phyloP scores from a whole-genome alignment of 2,888 invertebrate species.

The Omphaloscelis lunosa region DNA sequence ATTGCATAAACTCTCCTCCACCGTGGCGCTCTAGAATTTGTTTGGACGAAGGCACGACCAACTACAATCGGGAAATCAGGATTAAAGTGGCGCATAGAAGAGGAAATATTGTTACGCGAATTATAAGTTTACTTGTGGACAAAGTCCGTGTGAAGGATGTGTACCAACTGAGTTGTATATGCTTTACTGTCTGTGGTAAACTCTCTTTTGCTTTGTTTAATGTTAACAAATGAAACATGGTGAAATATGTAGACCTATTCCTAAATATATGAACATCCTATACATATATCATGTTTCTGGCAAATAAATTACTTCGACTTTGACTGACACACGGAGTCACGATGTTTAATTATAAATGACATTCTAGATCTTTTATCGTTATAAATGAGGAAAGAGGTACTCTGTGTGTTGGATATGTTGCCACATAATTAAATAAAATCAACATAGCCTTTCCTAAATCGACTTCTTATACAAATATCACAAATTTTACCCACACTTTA shows the following conservation, averaged over 20 bases:
- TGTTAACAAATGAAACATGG: not conserved
- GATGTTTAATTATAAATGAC: not conserved
- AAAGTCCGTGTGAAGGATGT: not conserved
- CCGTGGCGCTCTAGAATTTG: conserved; percentile 69
- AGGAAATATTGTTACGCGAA: conserved; percentile 38
- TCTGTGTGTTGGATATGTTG: not conserved
- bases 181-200: not conserved
- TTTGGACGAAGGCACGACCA: conserved; percentile 64
- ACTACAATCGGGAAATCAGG: conserved; percentile 59
- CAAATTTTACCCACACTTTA: conserved; percentile 27
- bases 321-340: not conserved
- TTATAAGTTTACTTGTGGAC: conserved; percentile 33
- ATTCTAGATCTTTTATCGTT: not conserved
- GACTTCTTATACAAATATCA: conserved; percentile 35
- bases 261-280: not conserved
- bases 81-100: conserved; percentile 46
- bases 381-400: not conserved
- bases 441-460: conserved; percentile 17
- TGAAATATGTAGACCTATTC: not conserved
- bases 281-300: not conserved
- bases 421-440: conserved; percentile 7
- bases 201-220: not conserved
- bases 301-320: not conserved
- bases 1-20: conserved; percentile 75
- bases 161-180: not conserved